A percentile compares a stretch with the other conserved stretches of the same genome.
Evolutionary conservation across 1,140 invertebrate species (phyloP).

Genomic region (Heterodera schachtii): DNA sequence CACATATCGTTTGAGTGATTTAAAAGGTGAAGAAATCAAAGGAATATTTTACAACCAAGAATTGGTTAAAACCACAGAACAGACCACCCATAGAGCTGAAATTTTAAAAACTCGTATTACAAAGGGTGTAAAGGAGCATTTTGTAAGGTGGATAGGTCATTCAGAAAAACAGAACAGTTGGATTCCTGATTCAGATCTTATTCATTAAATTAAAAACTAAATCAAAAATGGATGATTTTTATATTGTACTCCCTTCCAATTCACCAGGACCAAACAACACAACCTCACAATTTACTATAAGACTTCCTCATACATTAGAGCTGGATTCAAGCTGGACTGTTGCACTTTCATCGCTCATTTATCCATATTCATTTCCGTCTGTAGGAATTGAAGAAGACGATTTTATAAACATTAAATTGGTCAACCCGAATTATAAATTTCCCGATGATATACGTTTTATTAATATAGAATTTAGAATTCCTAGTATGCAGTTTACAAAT

Average conservation of each 20-base stretch:
- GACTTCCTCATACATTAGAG: constrained; percentile 25
- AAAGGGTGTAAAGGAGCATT: not conserved
- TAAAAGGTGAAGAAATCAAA: not conserved
- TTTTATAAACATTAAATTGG: not conserved
- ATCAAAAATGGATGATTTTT: not conserved
- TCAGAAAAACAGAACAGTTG: not conserved
- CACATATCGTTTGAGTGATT: not conserved
- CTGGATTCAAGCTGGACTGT: constrained; percentile 30
- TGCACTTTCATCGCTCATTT: constrained; percentile 27
- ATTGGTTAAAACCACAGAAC: not conserved
- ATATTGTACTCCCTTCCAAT: not conserved
- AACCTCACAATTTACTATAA: too few species aligned
- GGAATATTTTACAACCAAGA: not conserved
- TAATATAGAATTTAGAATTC: not conserved
- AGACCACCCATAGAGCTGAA: not conserved
- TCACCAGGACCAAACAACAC: too few species aligned
- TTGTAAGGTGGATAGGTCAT: not conserved
- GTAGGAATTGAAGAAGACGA: not conserved
- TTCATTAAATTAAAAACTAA: not conserved
- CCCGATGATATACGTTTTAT: too few species aligned
- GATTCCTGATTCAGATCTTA: constrained; percentile 3
- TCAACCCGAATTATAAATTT: not conserved
- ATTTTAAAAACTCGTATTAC: not conserved
- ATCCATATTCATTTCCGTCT: constrained; percentile 23
- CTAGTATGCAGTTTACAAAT: not conserved